A percentile compares a stretch with the other conserved stretches of the same genome.
Evolutionary conservation across 2,113 vertebrate genomes (phyloP).

Genomic region (Rhagologus leucostigma): DNA sequence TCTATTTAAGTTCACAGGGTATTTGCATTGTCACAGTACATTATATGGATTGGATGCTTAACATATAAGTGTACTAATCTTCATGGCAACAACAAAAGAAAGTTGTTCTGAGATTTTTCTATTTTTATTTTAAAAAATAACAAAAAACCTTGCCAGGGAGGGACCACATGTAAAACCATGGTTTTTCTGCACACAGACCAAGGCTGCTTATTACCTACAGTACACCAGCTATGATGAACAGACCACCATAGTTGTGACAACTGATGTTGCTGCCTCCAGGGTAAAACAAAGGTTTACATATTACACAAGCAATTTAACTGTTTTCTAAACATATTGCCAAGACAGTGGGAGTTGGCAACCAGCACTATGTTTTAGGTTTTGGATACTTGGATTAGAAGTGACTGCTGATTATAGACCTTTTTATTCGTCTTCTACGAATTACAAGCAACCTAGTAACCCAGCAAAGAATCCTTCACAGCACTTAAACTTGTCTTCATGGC

Average conservation of each 20-base stretch:
- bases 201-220: slow-evolving; percentile 86
- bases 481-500: slow-evolving; percentile 87
- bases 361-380: slow-evolving; percentile 82
- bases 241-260: slow-evolving; percentile 97
- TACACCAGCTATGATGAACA: slow-evolving; percentile 80
- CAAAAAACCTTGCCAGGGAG: slow-evolving; percentile 23
- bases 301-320: slow-evolving; percentile 98
- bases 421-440: slow-evolving; percentile 89
- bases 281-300: slow-evolving; percentile 97
- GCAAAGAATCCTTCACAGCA: slow-evolving; percentile 87
- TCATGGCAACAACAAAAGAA: slow-evolving; percentile 71
- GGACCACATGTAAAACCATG: slow-evolving; percentile 66
- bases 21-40: slow-evolving; percentile 70
- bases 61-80: slow-evolving; percentile 57
- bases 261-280: slow-evolving; percentile 87
- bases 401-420: slow-evolving; percentile 89
- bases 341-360: slow-evolving; percentile 94
- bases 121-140: slow-evolving; percentile 57
- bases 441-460: slow-evolving; percentile 89
- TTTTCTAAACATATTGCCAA: slow-evolving; percentile 99
- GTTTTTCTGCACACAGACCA: slow-evolving; percentile 73
- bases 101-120: slow-evolving; percentile 59
- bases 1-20: slow-evolving; percentile 53
- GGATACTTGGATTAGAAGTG: slow-evolving; percentile 83
- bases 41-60: slow-evolving; percentile 50